Evolutionary conservation across 1,140 invertebrate genomes (phyloP), one percentile per base, ranked within the genome.

Genomic region (Neodiprion fabricii): DNA sequence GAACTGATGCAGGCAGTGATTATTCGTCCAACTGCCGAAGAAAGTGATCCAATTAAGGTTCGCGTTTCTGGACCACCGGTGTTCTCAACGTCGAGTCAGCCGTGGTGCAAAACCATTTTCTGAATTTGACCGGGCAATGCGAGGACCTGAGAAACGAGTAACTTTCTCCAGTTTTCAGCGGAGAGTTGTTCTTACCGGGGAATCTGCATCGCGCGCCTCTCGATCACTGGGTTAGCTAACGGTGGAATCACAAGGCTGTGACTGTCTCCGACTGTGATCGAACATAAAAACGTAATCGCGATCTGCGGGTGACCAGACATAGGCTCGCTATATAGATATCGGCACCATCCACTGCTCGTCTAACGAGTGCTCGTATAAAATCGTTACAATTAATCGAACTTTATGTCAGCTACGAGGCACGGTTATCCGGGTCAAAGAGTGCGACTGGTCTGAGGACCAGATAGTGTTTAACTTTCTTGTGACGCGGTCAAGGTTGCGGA

Each of bases 101-200:
- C 5, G 28, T 40, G 11, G 53, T 61, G n/a, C 53, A 61, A 17
- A 12, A 17, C 53, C n/a, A 5, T 14, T 61, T 61, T 61, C n/a
- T 17, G 28, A 40, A 3, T 40, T 40, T 40, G 28, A 40, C 28
- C 5, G 28, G 53, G 0, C 53, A 61, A 61, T 9, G 11, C 9
- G 53, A 61, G 5, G 7, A 61, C 11, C 11, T 14, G n/a, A 61
- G n/a, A 12, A 61, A 61, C 53, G 53, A 61, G 53, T 61, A 76
- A 85, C 84, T 87, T 86, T 87, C 85, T 76, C 84, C 74, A 74
- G 81, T 85, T 83, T 83, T 82, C 71, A 2, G 28, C 5, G 28
- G 5, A 5, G 28, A 40, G 28, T 40, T 40, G 28, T 40, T 40
- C 28, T 40, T 40, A 40, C 28, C 28, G 5, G 28, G 28, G 28